Percentiles rank a stretch among this genome's conserved stretches.
These are phyloP conservation scores for Drosophila flavopinicola DNA, from an alignment of 2,888 invertebrate species.

Conservation along the genomic window DNA sequence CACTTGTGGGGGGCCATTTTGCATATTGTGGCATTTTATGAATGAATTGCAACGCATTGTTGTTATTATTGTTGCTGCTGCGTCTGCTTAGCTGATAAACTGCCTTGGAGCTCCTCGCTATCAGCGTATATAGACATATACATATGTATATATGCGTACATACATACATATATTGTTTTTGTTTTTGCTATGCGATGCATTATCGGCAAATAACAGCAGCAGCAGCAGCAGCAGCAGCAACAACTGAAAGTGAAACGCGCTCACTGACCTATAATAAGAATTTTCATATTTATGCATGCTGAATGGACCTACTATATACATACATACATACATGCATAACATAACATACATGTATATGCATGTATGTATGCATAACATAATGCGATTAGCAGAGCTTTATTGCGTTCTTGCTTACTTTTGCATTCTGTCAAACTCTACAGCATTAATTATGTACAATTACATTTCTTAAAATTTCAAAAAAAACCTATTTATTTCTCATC, in stretches of 20 bases:
- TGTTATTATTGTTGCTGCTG: conserved; percentile 25
- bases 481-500: too few relatives aligned
- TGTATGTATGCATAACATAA: neutral
- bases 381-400: too few relatives aligned
- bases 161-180: conserved; percentile 21
- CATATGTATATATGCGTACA: neutral
- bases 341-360: conserved; percentile 1
- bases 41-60: conserved; percentile 58
- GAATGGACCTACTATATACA: conserved; percentile 6
- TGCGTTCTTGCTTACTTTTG: too few relatives aligned
- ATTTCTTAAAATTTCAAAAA: too few relatives aligned
- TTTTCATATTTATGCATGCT: conserved; percentile 51
- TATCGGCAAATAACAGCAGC: conserved; percentile 41
- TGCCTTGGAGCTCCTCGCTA: conserved; percentile 56
- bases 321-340: neutral
- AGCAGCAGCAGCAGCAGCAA: conserved; percentile 21
- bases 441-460: too few relatives aligned
- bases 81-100: conserved; percentile 62
- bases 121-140: conserved; percentile 24
- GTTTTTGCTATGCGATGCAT: conserved; percentile 35
- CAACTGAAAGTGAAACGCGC: conserved; percentile 72
- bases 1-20: conserved; percentile 34
- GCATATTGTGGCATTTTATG: conserved; percentile 56
- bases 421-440: too few relatives aligned
- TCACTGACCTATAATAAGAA: conserved; percentile 76